A percentile compares a stretch with the other conserved stretches of the same genome.
phyloP scores from a whole-genome alignment of 2,888 invertebrate species.

The Ectemnius lituratus region DNA sequence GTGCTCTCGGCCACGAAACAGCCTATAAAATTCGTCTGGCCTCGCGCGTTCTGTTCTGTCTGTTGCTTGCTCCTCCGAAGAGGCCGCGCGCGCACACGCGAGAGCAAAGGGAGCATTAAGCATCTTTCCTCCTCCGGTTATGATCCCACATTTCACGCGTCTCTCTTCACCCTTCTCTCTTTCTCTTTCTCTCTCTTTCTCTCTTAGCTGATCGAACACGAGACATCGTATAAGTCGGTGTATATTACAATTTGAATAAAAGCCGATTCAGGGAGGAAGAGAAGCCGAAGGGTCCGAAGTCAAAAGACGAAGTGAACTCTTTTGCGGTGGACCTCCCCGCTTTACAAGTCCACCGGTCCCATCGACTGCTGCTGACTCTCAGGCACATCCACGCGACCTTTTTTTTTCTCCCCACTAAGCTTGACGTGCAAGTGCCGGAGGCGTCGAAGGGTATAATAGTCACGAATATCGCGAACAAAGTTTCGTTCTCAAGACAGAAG shows the following conservation, averaged over 20 bases:
- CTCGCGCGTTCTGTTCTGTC: slow-evolving; percentile 67
- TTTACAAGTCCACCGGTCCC: too few species aligned
- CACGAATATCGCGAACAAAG: slow-evolving; percentile 46
- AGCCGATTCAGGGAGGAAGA: too few species aligned
- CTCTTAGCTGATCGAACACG: neutral
- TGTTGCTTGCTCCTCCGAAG: too few species aligned
- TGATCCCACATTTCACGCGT: slow-evolving; percentile 48
- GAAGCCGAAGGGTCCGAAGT: neutral
- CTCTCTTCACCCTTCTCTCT: too few species aligned
- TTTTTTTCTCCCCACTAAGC: too few species aligned
- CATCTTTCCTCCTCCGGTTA: slow-evolving; percentile 59
- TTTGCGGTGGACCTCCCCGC: too few species aligned
- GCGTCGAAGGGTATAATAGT: slow-evolving; percentile 39
- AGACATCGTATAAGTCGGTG: slow-evolving; percentile 14
- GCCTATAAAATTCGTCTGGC: slow-evolving; percentile 77
- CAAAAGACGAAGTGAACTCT: too few species aligned
- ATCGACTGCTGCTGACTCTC: too few species aligned
- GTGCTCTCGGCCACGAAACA: slow-evolving; percentile 63
- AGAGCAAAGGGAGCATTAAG: slow-evolving; percentile 67
- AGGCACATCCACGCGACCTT: too few species aligned
- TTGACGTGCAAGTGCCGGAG: too few species aligned
- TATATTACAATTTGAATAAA: slow-evolving; percentile 9
- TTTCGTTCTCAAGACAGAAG: slow-evolving; percentile 35
- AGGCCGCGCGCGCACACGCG: too few species aligned
- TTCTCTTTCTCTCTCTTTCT: neutral